phyloP scores from a whole-genome alignment of 53 echinoderm and acorn worm species.

The Pentamera pediparva region DNA sequence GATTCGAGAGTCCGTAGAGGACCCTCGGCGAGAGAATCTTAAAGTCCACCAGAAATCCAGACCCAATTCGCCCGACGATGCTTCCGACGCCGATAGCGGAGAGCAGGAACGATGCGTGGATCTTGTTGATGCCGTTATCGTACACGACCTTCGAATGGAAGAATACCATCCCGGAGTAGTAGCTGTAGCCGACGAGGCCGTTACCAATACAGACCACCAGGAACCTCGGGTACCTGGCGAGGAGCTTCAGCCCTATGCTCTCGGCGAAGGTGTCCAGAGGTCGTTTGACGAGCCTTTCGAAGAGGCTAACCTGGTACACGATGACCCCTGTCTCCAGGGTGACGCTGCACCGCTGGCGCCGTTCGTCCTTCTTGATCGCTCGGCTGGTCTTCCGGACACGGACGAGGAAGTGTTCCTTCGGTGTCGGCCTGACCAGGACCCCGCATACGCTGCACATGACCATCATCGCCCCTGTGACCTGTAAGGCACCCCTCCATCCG shows the following conservation, averaged over 20 bases:
- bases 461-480: constrained; percentile 29
- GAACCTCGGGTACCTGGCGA: not conserved
- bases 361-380: not conserved
- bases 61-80: not conserved
- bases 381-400: not conserved
- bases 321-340: constrained; percentile 2
- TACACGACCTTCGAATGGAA: constrained; percentile 5
- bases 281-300: not conserved
- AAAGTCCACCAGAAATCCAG: not conserved
- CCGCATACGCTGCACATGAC: constrained; percentile 20
- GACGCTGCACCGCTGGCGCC: not conserved
- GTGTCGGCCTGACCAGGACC: constrained; percentile 27
- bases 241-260: constrained; percentile 1
- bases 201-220: not conserved
- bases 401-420: constrained; percentile 18
- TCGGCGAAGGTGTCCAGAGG: not conserved
- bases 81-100: constrained; percentile 14
- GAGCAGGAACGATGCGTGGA: not conserved
- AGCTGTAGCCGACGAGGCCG: not conserved
- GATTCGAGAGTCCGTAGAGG: constrained; percentile 1
- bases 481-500: constrained; percentile 36
- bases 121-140: not conserved
- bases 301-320: not conserved
- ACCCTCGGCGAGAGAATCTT: not conserved
- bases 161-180: not conserved